Percentiles rank a stretch among this genome's conserved stretches.
phyloP scores from a whole-genome alignment of 35 echinoderm and acorn worm species.

The Patiria miniata region DNA sequence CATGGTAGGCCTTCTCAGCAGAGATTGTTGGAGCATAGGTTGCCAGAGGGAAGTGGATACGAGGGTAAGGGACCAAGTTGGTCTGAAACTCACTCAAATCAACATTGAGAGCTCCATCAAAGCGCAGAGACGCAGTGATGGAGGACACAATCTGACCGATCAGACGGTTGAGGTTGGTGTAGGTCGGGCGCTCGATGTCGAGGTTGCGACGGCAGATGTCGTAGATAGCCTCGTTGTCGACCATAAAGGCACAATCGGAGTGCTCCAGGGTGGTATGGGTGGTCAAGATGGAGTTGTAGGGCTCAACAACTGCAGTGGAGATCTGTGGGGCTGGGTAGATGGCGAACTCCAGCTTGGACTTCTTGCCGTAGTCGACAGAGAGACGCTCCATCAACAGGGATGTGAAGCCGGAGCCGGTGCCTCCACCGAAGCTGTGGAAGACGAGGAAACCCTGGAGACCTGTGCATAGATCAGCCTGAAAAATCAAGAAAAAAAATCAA shows the following conservation, averaged over 20 bases:
- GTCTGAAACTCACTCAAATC: conserved; percentile 71
- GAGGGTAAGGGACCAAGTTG: conserved; percentile 84
- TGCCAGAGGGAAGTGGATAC: conserved; percentile 82
- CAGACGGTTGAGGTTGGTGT: conserved; percentile 36
- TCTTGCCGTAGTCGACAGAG: conserved; percentile 51
- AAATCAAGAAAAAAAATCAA: background rate
- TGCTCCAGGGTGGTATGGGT: conserved; percentile 85
- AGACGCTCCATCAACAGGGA: conserved; percentile 58
- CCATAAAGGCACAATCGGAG: conserved; percentile 93
- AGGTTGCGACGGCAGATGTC: conserved; percentile 41
- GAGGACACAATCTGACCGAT: conserved; percentile 25
- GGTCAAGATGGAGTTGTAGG: conserved; percentile 40
- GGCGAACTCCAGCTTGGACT: conserved; percentile 48
- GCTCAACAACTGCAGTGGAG: conserved; percentile 33
- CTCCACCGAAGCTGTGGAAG: conserved; percentile 51
- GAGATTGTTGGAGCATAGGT: conserved; percentile 79
- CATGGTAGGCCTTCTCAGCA: conserved; percentile 85
- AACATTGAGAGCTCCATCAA: conserved; percentile 21
- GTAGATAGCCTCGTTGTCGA: conserved; percentile 90
- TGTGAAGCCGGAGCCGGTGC: conserved; percentile 58
- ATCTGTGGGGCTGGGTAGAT: conserved; percentile 50
- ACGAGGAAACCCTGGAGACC: conserved; percentile 62
- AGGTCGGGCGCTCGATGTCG: conserved; percentile 30
- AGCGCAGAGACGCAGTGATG: conserved; percentile 30
- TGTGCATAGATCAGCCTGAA: conserved; percentile 40